Conservation (phyloP, 2,888 invertebrate species). For the Campoletis raptor region DNA sequence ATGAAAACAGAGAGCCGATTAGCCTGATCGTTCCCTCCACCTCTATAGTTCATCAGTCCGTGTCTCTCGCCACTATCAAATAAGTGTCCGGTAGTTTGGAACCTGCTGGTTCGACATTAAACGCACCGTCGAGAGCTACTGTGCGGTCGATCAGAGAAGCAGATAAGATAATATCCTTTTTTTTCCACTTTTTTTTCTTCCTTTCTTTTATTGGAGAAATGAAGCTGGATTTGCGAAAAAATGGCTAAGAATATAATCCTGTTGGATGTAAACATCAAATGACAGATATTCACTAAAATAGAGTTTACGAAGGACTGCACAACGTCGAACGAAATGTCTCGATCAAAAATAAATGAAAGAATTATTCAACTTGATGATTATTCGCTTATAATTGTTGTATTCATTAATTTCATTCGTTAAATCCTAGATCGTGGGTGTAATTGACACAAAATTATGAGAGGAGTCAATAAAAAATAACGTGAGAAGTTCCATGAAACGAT, state of each 20-base stretch:
- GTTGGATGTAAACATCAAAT: neutral
- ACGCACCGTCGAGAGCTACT: constrained; percentile 66
- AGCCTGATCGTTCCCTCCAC: constrained; percentile 52
- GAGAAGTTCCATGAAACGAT: too few relatives aligned
- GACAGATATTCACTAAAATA: neutral
- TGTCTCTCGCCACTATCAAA: constrained; percentile 79
- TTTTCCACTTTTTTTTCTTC: constrained; percentile 13
- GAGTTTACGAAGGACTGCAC: neutral
- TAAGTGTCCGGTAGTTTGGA: constrained; percentile 79
- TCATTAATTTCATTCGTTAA: neutral
- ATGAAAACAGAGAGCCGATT: constrained; percentile 55
- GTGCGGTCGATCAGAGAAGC: constrained; percentile 68
- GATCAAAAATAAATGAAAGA: neutral
- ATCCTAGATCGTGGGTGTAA: too few relatives aligned
- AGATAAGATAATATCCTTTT: constrained; percentile 22
- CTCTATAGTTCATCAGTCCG: constrained; percentile 46
- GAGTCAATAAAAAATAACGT: too few relatives aligned
- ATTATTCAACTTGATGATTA: neutral
- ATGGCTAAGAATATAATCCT: neutral
- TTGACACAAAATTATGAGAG: too few relatives aligned
- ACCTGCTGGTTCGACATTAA: constrained; percentile 73
- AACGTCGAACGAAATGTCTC: too few relatives aligned
- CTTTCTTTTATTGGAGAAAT: neutral
- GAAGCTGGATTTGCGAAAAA: neutral
- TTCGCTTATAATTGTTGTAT: neutral